A percentile compares a stretch with the other conserved stretches of the same genome.
phyloP scores from a whole-genome alignment of 2,113 vertebrate species.

The Phylloscopus trochilus region DNA sequence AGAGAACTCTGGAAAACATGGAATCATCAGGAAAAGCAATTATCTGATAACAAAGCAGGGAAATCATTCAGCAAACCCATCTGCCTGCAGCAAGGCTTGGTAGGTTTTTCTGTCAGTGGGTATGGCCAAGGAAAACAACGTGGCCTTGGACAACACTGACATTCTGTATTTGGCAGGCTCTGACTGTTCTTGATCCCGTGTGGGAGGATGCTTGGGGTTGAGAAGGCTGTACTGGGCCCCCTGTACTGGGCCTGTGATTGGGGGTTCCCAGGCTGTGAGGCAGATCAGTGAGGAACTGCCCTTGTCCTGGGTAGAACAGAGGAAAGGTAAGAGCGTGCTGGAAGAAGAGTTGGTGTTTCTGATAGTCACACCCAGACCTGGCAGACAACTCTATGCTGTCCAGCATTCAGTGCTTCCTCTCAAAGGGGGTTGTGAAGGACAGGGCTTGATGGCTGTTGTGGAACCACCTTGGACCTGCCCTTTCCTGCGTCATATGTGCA shows the following conservation, averaged over 20 bases:
- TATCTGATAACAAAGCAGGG: not conserved
- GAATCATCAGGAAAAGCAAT: not conserved
- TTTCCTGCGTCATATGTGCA: not conserved
- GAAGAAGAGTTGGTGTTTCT: not conserved
- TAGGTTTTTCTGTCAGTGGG: not conserved
- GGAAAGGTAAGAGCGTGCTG: too few species aligned
- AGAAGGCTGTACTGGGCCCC: not conserved
- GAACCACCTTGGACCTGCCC: not conserved
- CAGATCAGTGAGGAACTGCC: not conserved
- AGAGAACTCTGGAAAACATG: not conserved
- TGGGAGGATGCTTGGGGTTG: not conserved
- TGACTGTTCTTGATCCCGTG: rapidly evolving
- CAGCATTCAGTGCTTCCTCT: not conserved
- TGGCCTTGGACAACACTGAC: not conserved
- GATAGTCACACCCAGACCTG: not conserved
- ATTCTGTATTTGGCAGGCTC: not conserved
- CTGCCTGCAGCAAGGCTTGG: not conserved
- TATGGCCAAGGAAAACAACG: rapidly evolving
- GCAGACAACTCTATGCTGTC: too few species aligned
- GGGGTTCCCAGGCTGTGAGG: rapidly evolving
- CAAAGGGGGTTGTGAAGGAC: rapidly evolving
- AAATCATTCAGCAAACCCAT: not conserved
- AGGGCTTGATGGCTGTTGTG: not conserved
- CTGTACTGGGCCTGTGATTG: rapidly evolving
- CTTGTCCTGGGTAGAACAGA: not conserved